Evolutionary conservation across 2,888 invertebrate genomes (phyloP).

Genomic region (Ophion slaviceki): DNA sequence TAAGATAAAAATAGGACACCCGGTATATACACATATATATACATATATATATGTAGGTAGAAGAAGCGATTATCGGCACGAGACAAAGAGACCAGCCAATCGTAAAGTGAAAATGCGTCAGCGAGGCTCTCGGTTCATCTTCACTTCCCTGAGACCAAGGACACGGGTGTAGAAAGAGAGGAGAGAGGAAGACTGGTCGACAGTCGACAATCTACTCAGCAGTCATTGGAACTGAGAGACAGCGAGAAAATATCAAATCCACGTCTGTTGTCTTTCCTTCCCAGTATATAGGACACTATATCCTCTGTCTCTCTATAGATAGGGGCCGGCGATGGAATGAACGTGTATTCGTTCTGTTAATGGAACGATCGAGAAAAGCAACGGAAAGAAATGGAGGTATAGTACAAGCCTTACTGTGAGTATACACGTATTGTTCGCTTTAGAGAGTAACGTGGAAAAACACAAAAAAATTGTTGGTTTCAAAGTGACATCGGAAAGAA

Average conservation of each 20-base stretch:
- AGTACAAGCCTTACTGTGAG: neutral
- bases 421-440: neutral
- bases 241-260: slow-evolving; percentile 23
- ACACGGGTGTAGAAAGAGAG: neutral
- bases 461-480: slow-evolving; percentile 35
- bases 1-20: too few relatives aligned
- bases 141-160: slow-evolving; percentile 6
- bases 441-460: neutral
- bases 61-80: slow-evolving; percentile 71
- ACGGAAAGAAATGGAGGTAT: neutral
- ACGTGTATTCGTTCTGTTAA: slow-evolving; percentile 17
- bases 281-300: neutral
- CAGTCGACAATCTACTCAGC: slow-evolving; percentile 10
- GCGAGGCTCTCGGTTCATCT: slow-evolving; percentile 44
- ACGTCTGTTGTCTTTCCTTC: neutral
- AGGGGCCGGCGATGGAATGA: neutral
- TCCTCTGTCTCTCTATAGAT: neutral
- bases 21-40: neutral
- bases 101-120: slow-evolving; percentile 66
- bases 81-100: slow-evolving; percentile 72
- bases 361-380: slow-evolving; percentile 22
- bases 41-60: slow-evolving; percentile 30
- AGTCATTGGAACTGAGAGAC: slow-evolving; percentile 22
- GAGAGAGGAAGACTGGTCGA: slow-evolving; percentile 23
- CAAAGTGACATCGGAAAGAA: slow-evolving; percentile 26